A percentile compares a stretch with the other conserved stretches of the same genome.
These are phyloP conservation scores for Coranthus polyacanthus DNA, from an alignment of 2,797 vertebrate genomes.

Conservation along the genomic window DNA sequence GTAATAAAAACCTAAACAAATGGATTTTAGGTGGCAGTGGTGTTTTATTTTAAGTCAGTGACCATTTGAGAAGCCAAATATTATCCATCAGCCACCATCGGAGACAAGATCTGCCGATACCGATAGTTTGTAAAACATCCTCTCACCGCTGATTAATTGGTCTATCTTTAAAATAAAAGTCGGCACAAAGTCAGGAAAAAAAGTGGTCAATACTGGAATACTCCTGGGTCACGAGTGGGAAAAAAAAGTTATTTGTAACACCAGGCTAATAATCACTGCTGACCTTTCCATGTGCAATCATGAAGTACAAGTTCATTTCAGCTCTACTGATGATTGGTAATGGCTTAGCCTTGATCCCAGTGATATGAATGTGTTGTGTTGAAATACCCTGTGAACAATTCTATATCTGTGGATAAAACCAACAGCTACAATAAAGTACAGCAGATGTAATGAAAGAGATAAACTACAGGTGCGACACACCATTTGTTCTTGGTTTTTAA, in stretches of 20 bases:
- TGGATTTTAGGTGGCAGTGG: no score
- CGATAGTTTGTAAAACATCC: no score
- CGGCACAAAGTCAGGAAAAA: neutral
- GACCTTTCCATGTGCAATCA: neutral
- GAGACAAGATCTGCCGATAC: no score
- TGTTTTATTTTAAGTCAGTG: no score
- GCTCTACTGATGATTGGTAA: neutral
- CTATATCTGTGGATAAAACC: neutral
- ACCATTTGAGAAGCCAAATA: no score
- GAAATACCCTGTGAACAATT: slow-evolving; percentile 10
- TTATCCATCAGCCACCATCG: no score
- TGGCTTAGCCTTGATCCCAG: neutral
- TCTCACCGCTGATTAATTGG: no score
- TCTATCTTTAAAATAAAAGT: neutral
- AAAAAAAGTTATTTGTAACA: no score
- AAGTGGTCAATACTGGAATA: no score
- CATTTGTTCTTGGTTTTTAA: slow-evolving; percentile 4
- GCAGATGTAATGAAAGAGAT: slow-evolving; percentile 6
- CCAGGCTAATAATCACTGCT: neutral
- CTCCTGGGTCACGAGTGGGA: no score
- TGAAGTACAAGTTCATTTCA: neutral
- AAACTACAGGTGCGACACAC: neutral
- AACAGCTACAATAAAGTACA: slow-evolving; percentile 6
- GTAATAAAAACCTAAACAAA: no score
- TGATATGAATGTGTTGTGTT: neutral